Evolutionary conservation across 2,888 invertebrate species (phyloP).

Genomic region (Eilema caniola): DNA sequence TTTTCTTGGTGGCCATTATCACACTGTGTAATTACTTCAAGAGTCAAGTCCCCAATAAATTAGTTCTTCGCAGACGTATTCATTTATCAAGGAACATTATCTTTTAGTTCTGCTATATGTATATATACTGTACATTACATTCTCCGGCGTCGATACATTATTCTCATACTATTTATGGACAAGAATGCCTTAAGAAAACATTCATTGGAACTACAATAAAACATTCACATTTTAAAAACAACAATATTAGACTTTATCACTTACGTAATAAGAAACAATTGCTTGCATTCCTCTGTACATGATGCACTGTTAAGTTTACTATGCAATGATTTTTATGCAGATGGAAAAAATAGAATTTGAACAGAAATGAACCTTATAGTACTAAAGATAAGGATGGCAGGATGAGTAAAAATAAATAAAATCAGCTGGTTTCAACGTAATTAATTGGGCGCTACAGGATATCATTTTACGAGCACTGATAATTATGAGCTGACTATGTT

Average conservation of each 20-base stretch:
- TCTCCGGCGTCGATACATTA: slow-evolving; percentile 61
- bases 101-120: slow-evolving; percentile 17
- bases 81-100: slow-evolving; percentile 36
- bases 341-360: slow-evolving; percentile 7
- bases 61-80: slow-evolving; percentile 21
- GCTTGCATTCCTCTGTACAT: slow-evolving; percentile 33
- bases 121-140: slow-evolving; percentile 16
- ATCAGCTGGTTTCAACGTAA: slow-evolving; percentile 53
- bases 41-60: slow-evolving; percentile 12
- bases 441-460: slow-evolving; percentile 66
- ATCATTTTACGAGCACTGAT: slow-evolving; percentile 64
- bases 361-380: slow-evolving; percentile 53
- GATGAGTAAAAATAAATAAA: slow-evolving; percentile 20
- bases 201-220: slow-evolving; percentile 59
- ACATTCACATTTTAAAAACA: slow-evolving; percentile 45
- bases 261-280: slow-evolving; percentile 43
- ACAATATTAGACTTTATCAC: slow-evolving; percentile 49
- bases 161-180: slow-evolving; percentile 78
- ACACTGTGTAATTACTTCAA: slow-evolving; percentile 10
- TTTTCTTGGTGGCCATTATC: background rate
- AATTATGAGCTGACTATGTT: slow-evolving; percentile 53
- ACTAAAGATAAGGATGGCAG: slow-evolving; percentile 18
- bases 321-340: slow-evolving; percentile 15
- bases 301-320: slow-evolving; percentile 26
- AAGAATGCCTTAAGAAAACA: slow-evolving; percentile 82